Conservation (phyloP, 2,113 vertebrate genomes). For the Ivindomyrus marchei region DNA sequence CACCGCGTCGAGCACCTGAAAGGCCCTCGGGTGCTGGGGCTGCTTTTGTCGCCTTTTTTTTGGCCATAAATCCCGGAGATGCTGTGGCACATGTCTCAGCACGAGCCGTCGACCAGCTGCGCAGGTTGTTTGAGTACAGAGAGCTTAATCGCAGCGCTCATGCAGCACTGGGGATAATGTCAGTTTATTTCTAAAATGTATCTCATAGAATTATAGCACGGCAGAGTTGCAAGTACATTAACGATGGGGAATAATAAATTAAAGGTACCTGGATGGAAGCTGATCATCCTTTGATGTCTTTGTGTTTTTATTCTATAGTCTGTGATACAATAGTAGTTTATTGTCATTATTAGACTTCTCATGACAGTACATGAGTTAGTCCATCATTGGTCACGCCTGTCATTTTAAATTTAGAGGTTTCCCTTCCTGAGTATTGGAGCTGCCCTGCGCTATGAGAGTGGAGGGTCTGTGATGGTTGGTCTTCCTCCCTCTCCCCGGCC, state of each 20-base stretch:
- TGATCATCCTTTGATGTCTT: background rate
- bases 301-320: background rate
- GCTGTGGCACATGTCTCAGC: background rate
- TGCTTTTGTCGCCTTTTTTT: background rate
- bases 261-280: background rate
- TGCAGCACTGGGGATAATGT: background rate
- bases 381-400: background rate
- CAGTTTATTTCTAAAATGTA: background rate
- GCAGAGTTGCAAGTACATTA: background rate
- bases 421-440: constrained; percentile 22
- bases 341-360: background rate
- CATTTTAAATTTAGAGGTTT: constrained; percentile 26
- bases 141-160: background rate
- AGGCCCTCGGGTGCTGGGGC: background rate
- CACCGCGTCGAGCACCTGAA: background rate
- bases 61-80: background rate
- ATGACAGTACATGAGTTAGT: background rate
- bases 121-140: background rate
- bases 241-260: background rate
- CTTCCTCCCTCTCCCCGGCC: constrained; percentile 27
- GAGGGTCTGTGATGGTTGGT: constrained; percentile 35
- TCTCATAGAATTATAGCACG: background rate
- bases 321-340: background rate
- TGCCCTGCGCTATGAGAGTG: constrained; percentile 34
- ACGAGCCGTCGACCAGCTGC: background rate